Evolutionary conservation across 2,113 vertebrate genomes (phyloP), one percentile per base, ranked within the genome.

Genomic region (Datnioides undecimradiatus): DNA sequence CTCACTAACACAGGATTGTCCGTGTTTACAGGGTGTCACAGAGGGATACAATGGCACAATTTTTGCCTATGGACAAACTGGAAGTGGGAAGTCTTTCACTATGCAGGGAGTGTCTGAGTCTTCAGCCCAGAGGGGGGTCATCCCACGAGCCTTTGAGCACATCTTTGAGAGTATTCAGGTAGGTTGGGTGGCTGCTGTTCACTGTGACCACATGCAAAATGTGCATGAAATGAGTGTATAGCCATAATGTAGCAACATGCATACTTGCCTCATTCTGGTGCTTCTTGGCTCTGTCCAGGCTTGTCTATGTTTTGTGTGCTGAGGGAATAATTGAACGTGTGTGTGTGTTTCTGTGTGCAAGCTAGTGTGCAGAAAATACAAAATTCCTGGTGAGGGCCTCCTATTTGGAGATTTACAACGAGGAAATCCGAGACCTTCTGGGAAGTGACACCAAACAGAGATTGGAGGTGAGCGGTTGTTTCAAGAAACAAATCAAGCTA

Each of bases 1-100:
- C 14, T 41, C 0, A 55, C n/a, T 25, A 0, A 59, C 14, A 29
- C 9, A 33, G 48, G 0, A 16, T 55, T 41, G 21, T 65, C 40
- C 11, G 0, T 16, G 36, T 14, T 25, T 33, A 6, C 87, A 98
- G 97, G 96, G 97, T 0, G 96, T 97, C 88, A 97, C 96, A 0
- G 96, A 97, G 68, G 97, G 97, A 73, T 97, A 96, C 93, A 98
- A 97, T 0, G 96, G 96, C 41, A 97, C 96, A n/a, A 96, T 97
- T 73, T 97, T 97, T 91, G 97, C 96, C 25, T 97, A 96, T 0
- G 95, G 97, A 67, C 98, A 99, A 91, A 97, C 96, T 0, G 97
- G 97, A 88, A 98, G 97, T 0, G 96, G 97, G 12, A 98, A 98
- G 64, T 98, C 97, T 3, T 97, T 97, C 87, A 97, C 96, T 84